phyloP scores from a whole-genome alignment of 2,888 invertebrate genomes.

The Brenthis daphne region DNA sequence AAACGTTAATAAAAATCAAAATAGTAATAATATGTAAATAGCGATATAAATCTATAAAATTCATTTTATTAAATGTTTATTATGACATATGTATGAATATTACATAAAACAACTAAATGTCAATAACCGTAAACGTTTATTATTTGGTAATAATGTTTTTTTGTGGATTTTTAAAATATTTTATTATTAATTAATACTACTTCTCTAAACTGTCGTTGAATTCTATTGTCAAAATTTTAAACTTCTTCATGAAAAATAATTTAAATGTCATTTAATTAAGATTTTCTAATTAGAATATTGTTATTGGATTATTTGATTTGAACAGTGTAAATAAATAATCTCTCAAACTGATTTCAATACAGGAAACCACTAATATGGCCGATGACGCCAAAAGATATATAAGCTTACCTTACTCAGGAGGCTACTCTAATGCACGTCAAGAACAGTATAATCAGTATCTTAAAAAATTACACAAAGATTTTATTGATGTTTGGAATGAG shows the following conservation, averaged over 20 bases:
- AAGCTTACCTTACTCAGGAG: conserved; percentile 46
- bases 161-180: too few relatives aligned
- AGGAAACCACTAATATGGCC: conserved; percentile 45
- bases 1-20: conserved; percentile 37
- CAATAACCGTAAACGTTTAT: conserved; percentile 9
- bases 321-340: too few relatives aligned
- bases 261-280: too few relatives aligned
- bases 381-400: conserved; percentile 47
- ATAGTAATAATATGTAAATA: conserved; percentile 36
- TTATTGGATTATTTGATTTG: too few relatives aligned
- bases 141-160: background rate
- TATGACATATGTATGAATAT: conserved; percentile 9
- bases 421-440: conserved; percentile 62
- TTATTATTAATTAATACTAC: too few relatives aligned
- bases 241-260: too few relatives aligned
- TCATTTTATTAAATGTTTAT: conserved; percentile 15
- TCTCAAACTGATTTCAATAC: conserved; percentile 34
- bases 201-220: too few relatives aligned
- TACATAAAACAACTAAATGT: conserved; percentile 8
- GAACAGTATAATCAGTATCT: conserved; percentile 64
- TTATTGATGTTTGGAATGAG: conserved; percentile 69
- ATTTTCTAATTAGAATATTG: too few relatives aligned
- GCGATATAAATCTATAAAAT: conserved; percentile 34
- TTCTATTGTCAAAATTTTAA: too few relatives aligned
- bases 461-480: conserved; percentile 62